These are phyloP conservation scores for Cyclophora punctaria DNA, from an alignment of 2,888 invertebrate species.

Conservation along the genomic window DNA sequence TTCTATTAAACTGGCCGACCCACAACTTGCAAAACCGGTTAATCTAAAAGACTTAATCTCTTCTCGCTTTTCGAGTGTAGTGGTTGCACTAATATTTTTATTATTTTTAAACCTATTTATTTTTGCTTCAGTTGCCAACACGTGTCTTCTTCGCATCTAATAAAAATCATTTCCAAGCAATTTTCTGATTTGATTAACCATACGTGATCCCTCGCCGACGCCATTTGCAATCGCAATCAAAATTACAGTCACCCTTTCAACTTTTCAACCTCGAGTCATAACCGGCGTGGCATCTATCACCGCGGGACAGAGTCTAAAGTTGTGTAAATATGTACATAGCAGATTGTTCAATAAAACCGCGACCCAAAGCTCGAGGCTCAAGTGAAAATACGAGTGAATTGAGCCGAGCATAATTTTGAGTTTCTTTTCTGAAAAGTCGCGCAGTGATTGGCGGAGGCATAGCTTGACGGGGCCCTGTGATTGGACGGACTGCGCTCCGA, in stretches of 20 bases:
- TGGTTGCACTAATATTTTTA: too few relatives aligned
- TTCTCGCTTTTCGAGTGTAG: too few relatives aligned
- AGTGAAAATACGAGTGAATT: conserved; percentile 52
- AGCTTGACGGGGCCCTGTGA: conserved; percentile 31
- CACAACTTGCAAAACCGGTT: too few relatives aligned
- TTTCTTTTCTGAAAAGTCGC: conserved; percentile 50
- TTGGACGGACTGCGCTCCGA: conserved; percentile 46
- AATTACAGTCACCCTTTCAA: conserved; percentile 42
- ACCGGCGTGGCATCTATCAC: conserved; percentile 19
- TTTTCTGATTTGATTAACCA: conserved; percentile 54
- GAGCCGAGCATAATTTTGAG: conserved; percentile 60
- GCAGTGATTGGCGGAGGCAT: conserved; percentile 54
- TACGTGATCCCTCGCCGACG: conserved; percentile 44
- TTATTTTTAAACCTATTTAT: too few relatives aligned
- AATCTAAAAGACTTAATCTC: too few relatives aligned
- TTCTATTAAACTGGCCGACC: too few relatives aligned
- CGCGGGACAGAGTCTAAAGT: conserved; percentile 31
- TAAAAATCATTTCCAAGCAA: conserved; percentile 34
- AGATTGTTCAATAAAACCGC: conserved; percentile 36
- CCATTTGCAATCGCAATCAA: conserved; percentile 69
- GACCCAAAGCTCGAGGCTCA: conserved; percentile 52
- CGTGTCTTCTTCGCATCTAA: conserved; percentile 8
- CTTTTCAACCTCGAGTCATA: conserved; percentile 14
- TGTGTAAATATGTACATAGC: conserved; percentile 14
- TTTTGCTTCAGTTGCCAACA: too few relatives aligned